Conservation (phyloP, 1,140 invertebrate genomes). For the Leptopilina clavipes region DNA sequence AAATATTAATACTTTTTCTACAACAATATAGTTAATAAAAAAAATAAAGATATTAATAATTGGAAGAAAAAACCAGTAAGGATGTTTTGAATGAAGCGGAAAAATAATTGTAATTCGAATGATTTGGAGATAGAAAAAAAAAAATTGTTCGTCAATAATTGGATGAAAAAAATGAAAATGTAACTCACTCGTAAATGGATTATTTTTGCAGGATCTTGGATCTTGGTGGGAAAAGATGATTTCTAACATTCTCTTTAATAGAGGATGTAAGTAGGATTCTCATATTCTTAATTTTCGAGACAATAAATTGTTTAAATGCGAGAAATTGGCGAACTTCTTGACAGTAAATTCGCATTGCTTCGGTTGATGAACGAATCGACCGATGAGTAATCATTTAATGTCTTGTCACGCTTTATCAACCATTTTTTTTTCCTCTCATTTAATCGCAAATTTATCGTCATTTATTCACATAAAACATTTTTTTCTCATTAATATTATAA, state of each 20-base stretch:
- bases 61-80: too few relatives aligned
- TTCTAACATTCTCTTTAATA: neutral
- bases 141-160: neutral
- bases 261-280: conserved; percentile 35
- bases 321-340: conserved; percentile 22
- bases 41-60: too few relatives aligned
- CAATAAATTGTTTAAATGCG: conserved; percentile 35
- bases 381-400: conserved; percentile 24
- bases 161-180: neutral
- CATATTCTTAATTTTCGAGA: neutral
- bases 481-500: too few relatives aligned
- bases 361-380: neutral
- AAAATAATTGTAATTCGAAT: too few relatives aligned
- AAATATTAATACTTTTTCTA: too few relatives aligned
- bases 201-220: neutral
- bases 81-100: too few relatives aligned
- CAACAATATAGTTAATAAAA: too few relatives aligned
- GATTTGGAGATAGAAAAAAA: neutral
- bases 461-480: too few relatives aligned
- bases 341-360: conserved; percentile 23
- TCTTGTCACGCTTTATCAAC: neutral
- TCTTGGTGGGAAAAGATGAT: conserved; percentile 10
- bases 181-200: neutral
- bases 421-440: neutral
- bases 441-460: too few relatives aligned